A percentile compares a stretch with the other conserved stretches of the same genome.
These are phyloP conservation scores for Glaucomys volans DNA, from an alignment of 2,113 vertebrate species.

Conservation along the genomic window DNA sequence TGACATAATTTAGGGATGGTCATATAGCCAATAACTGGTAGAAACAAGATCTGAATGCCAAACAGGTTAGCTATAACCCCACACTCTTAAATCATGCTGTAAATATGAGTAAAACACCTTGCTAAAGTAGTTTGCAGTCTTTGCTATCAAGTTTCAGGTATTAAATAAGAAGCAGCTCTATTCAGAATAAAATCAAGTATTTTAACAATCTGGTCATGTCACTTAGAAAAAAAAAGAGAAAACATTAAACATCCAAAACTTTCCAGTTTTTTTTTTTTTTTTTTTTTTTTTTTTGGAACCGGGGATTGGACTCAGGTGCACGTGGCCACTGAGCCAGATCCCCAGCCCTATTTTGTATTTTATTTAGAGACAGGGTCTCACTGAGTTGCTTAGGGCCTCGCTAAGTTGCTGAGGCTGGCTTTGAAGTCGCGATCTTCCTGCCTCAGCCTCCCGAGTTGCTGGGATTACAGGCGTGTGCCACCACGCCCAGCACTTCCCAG, in stretches of 20 bases:
- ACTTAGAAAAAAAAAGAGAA: not conserved
- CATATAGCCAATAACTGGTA: not conserved
- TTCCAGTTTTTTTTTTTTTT: no score
- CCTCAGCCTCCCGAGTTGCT: no score
- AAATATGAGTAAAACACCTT: not conserved
- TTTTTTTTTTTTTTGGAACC: no score
- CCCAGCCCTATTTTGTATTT: no score
- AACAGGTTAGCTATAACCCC: not conserved
- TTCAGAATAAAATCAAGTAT: constrained; percentile 37
- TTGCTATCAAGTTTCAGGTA: not conserved
- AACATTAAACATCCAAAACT: not conserved
- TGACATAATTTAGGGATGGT: not conserved
- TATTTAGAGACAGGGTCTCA: no score
- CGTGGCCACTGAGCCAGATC: no score
- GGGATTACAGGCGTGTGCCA: no score
- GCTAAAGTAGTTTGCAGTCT: not conserved
- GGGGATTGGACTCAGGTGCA: no score
- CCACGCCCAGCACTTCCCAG: no score
- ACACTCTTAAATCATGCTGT: not conserved
- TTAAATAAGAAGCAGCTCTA: not conserved
- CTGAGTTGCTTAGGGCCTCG: no score
- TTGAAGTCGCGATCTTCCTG: no score
- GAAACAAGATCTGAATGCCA: not conserved
- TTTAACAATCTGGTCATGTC: not conserved
- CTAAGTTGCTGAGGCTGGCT: no score